These are phyloP conservation scores for Chrysolina americana DNA, from an alignment of 2,888 invertebrate species.

Conservation along the genomic window DNA sequence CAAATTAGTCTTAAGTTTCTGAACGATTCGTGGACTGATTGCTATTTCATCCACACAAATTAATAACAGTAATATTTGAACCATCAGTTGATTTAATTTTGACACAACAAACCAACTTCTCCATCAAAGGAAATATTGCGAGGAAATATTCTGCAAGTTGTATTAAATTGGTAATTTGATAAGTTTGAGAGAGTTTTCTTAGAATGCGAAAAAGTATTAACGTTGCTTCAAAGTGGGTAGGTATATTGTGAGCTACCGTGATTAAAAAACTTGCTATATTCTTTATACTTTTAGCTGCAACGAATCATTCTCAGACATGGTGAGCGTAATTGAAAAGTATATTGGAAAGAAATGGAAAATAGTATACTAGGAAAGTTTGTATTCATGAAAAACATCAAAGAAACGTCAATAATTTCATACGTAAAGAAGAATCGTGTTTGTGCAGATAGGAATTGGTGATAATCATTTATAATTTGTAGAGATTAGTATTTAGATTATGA, in stretches of 20 bases:
- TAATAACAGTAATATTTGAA: no score
- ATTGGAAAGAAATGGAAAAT: neutral
- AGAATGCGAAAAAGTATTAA: slow-evolving; percentile 29
- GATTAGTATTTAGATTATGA: no score
- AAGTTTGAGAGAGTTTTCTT: slow-evolving; percentile 39
- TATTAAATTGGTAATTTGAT: slow-evolving; percentile 38
- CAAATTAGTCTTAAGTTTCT: no score
- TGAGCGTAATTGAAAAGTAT: slow-evolving; percentile 1
- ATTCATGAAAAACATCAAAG: no score
- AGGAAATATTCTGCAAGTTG: slow-evolving; percentile 26
- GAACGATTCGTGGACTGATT: no score
- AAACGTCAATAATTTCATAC: no score
- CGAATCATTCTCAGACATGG: slow-evolving; percentile 10
- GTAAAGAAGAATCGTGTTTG: no score
- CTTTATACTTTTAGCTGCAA: slow-evolving; percentile 25
- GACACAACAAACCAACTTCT: neutral
- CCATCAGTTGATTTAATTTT: neutral
- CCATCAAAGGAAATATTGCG: neutral
- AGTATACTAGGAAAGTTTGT: neutral
- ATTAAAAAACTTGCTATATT: slow-evolving; percentile 37
- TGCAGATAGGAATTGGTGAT: no score
- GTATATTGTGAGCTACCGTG: slow-evolving; percentile 34
- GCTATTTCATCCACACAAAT: no score
- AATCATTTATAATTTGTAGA: no score
- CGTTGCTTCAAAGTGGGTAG: slow-evolving; percentile 23